Evolutionary conservation across 2,797 vertebrate species (phyloP).

Genomic region (Phaenicophaeus curvirostris): DNA sequence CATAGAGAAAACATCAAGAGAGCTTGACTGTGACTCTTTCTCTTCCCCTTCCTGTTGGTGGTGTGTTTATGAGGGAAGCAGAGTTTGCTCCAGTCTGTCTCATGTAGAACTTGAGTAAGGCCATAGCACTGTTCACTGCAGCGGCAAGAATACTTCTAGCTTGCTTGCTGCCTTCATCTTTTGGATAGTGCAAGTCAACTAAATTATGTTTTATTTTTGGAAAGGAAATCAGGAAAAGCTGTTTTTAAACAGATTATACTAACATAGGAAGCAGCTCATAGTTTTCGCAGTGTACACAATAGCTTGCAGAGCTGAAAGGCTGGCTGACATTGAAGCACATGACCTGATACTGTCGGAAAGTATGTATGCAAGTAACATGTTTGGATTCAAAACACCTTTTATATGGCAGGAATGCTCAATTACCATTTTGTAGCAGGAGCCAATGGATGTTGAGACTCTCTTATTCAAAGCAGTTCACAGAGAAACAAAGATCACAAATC

Average conservation of each 20-base stretch:
- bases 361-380: rapidly evolving
- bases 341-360: not conserved
- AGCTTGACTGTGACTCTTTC: not conserved
- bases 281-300: not conserved
- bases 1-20: not conserved
- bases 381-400: not conserved
- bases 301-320: not conserved
- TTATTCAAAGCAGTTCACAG: not conserved
- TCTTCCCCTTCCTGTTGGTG: not conserved
- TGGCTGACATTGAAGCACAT: not conserved
- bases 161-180: not conserved
- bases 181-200: not conserved
- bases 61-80: not conserved
- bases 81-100: not conserved
- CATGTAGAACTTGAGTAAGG: not conserved
- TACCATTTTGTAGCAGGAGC: not conserved
- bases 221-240: not conserved
- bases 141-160: not conserved
- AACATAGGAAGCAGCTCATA: not conserved
- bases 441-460: not conserved
- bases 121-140: not conserved
- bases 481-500: not conserved
- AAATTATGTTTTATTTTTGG: not conserved
- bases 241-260: not conserved
- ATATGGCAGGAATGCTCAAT: not conserved